Evolutionary conservation across 2,888 invertebrate species (phyloP), one percentile per base, ranked within the genome.

Genomic region (Salticus scenicus): DNA sequence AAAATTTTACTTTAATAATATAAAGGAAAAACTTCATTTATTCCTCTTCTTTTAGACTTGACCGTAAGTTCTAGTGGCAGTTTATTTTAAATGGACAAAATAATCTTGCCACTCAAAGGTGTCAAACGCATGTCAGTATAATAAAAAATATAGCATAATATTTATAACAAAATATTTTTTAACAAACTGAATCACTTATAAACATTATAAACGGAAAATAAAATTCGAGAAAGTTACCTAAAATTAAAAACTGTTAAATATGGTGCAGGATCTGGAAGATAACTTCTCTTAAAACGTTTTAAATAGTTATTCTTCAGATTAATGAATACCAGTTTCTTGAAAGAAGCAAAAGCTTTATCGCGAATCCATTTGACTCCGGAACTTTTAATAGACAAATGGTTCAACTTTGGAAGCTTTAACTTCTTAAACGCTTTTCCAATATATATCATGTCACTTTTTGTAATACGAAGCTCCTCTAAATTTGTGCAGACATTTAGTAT

Each of bases 191-290:
- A n/a, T n/a, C n/a, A n/a, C n/a, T n/a, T n/a, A n/a, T n/a, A n/a
- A n/a, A n/a, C n/a, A n/a, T n/a, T n/a, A n/a, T n/a, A n/a, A n/a
- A n/a, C n/a, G n/a, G n/a, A n/a, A n/a, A n/a, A n/a, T n/a, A n/a
- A n/a, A n/a, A n/a, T n/a, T n/a, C n/a, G n/a, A n/a, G n/a, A n/a
- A n/a, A n/a, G n/a, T 70, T 70, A 70, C 70, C 37, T 70, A 0
- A 70, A 28, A 27, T 70, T 70, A 14, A 70, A 12, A 12, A 17
- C 70, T 27, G 33, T 12, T 42, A 70, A 42, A 24, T 42, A 24
- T 70, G 28, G 17, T 42, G 70, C 70, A 33, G 70, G 70, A 70
- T 70, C 20, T 14, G 70, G 70, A n/a, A 70, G 42, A 27, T 42
- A 27, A 24, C 70, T 70, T 42, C 70, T 27, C 27, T 70, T 27